Evolutionary conservation across 2,797 vertebrate genomes (phyloP), one percentile per base, ranked within the genome.

Genomic region (Neosilurus hyrtlii): DNA sequence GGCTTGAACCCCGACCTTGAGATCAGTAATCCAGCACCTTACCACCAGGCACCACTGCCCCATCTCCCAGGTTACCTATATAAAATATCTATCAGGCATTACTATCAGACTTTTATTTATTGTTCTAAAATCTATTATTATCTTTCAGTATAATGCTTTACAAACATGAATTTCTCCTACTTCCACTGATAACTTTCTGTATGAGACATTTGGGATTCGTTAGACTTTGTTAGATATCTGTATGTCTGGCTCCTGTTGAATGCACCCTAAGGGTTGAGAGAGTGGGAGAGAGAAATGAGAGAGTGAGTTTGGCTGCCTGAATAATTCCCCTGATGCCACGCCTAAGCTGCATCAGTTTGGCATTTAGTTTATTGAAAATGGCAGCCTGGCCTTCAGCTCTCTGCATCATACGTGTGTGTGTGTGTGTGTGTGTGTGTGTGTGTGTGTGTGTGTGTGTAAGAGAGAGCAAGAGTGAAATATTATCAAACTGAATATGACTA

Each of bases 381-480:
- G 89, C 93, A 90, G 88, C 83, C 90, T 88, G 91, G 83, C 88
- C 89, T 87, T 72, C 89, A 90, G 91, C 83, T 89, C 89, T 86
- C 75, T 70, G 84, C 90, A 95, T 94, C 94, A 94, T 93, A 92
- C 90, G 93, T 94, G 92, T 79, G 83, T 83, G 89, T 85, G 59
- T 70, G 51, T 49, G 79, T 59, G 76, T 37, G 49, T 73, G 86
- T 15, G 67, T 84, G 82, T 79, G 54, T 43, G 63, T 54, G 24
- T 66, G n/a, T n/a, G 63, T 24, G 11, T 12, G 67, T 9, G 35
- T 9, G 66, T 4, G 35, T 18, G 63, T 15, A 11, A 3, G n/a
- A 6, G 37, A 18, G n/a, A 56, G 54, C 85, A 82, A 73, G 82
- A 85, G 82, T 88, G 77, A 87, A 87, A 88, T 66, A 63, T 62